Base-by-base conservation (phyloP, 2,888 invertebrate genomes). In the Caenorhabditis sp. region DNA sequence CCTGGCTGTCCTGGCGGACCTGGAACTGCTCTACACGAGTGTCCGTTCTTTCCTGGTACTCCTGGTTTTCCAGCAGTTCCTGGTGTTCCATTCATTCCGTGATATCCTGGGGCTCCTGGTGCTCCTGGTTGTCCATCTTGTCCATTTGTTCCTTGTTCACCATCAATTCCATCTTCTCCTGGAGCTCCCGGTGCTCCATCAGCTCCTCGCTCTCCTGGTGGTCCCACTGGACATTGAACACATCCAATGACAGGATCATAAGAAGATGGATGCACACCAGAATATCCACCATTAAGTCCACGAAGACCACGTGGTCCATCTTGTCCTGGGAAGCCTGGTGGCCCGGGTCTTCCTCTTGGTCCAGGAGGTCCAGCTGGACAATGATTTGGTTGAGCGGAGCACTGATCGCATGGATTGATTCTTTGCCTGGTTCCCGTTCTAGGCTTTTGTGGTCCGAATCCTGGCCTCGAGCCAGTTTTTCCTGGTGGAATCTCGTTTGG, bases 311-410 rank as follows among this genome's bases (percentile, higher is more conserved):
- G 61, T 73, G 73, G 81, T 35, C 84, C 84, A 51, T 84, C 81
- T 76, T 80, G 73, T 58, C 86, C 86, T 14, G 86, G 84, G 56
- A 81, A 76, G 51, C 86, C 86, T 22, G 82, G 82, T 26, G 80
- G 80, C 51, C 84, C 84, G 22, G 86, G 86, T 19, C 82, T 41
- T 22, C 84, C 84, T 38, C 80, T 72, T 7, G 84, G 84, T 28
- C 84, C 84, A 28, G 84, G 84, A 41, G 84, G 80, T 3, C 84
- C 84, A 2, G 82, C 7, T 28, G 84, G 81, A 26, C 84, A 85
- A 28, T 44, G 77, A 44, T 85, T 85, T 14, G 79, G 75, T 24
- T 85, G 74, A 24, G 54, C 51, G 2, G 80, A 59, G 44, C 84
- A 85, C 12, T 73, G 56, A 47, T 72, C 76, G 24, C 80, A 84